phyloP scores from a whole-genome alignment of 2,888 invertebrate species.

The Drosophila falleni region DNA sequence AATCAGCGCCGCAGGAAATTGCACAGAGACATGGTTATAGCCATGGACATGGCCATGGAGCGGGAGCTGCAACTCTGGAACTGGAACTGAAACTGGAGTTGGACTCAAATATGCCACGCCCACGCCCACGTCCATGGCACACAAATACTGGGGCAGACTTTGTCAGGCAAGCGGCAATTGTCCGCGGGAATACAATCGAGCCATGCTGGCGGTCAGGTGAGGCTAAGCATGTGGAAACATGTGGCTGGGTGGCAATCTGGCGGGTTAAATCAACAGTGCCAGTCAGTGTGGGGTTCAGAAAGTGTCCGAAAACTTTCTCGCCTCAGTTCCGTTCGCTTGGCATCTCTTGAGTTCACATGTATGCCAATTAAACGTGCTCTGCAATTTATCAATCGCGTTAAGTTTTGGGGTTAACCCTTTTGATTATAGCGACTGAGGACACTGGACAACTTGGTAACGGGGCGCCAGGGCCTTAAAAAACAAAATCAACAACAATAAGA shows the following conservation, averaged over 20 bases:
- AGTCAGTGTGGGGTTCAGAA: conserved; percentile 29
- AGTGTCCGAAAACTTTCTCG: conserved; percentile 60
- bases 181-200: conserved; percentile 73
- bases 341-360: conserved; percentile 35
- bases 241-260: conserved; percentile 63
- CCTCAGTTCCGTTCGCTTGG: conserved; percentile 13
- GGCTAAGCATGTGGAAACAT: conserved; percentile 48
- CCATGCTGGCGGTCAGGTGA: conserved; percentile 79
- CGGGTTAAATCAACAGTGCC: conserved; percentile 33
- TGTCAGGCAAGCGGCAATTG: conserved; percentile 74
- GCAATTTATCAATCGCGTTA: conserved; percentile 57
- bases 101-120: conserved; percentile 69
- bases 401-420: conserved; percentile 36
- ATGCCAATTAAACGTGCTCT: conserved; percentile 58
- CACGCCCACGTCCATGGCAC: conserved; percentile 43
- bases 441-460: background rate
- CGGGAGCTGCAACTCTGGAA: background rate
- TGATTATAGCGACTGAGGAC: conserved; percentile 3
- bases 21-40: conserved; percentile 41
- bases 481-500: conserved; percentile 42
- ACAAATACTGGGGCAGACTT: conserved; percentile 72
- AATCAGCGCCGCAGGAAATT: conserved; percentile 77
- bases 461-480: conserved; percentile 19
- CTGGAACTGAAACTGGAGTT: conserved; percentile 27
- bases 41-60: conserved; percentile 9